phyloP scores from a whole-genome alignment of 2,888 invertebrate genomes.

The Harmothoe impar region DNA sequence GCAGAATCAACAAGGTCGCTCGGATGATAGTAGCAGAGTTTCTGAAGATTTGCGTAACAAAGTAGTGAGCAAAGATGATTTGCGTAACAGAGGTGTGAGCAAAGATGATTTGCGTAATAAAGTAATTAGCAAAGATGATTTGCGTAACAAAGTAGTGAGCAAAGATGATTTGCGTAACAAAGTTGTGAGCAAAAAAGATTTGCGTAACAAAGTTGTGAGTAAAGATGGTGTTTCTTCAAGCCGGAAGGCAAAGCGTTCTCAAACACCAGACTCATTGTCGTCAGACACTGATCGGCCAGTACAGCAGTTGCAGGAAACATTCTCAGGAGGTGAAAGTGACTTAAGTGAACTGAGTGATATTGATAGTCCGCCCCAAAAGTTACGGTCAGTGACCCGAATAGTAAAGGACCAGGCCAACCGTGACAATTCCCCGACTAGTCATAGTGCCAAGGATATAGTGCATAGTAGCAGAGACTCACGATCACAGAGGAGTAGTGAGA shows the following conservation, averaged over 20 bases:
- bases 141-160: neutral
- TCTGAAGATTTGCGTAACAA: neutral
- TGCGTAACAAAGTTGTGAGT: too few relatives aligned
- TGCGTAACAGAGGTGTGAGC: neutral
- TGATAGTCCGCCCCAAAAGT: slow-evolving; percentile 16
- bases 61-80: neutral
- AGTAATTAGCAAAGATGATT: too few relatives aligned
- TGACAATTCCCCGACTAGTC: neutral
- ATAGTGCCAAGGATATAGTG: neutral
- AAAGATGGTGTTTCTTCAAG: neutral
- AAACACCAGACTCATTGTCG: neutral
- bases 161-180: neutral
- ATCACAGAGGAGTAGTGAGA: neutral
- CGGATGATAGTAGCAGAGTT: neutral
- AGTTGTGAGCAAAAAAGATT: neutral
- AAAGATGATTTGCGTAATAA: too few relatives aligned
- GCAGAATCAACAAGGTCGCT: neutral
- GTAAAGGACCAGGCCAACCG: neutral
- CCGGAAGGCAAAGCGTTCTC: neutral
- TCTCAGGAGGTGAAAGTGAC: neutral
- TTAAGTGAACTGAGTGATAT: slow-evolving; percentile 15
- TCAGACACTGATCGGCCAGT: neutral
- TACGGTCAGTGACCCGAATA: neutral
- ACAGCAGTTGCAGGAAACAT: too few relatives aligned
- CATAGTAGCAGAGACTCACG: neutral